Conservation (phyloP, 2,113 vertebrate species). For the Balaeniceps rex region DNA sequence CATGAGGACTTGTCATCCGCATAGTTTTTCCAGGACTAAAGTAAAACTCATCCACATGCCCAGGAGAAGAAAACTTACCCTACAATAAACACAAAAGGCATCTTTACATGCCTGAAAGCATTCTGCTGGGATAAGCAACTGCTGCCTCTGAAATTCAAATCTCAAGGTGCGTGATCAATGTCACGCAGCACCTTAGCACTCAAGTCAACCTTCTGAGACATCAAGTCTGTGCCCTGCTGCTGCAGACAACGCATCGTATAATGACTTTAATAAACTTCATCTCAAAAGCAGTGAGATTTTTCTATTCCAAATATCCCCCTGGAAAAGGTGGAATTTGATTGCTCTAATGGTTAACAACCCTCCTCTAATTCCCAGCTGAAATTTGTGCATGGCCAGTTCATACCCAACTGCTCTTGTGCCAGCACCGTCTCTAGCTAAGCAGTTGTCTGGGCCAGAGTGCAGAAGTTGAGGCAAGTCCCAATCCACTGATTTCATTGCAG, state of each 20-base stretch:
- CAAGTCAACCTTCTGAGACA: conserved; percentile 5
- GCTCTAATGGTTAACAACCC: not conserved
- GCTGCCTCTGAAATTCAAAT: conserved; percentile 41
- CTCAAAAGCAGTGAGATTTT: not conserved
- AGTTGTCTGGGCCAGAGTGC: not conserved
- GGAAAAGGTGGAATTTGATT: not conserved
- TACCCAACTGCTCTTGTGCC: not conserved
- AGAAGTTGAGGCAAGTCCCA: not conserved
- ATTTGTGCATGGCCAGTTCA: not conserved
- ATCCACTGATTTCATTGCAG: not conserved
- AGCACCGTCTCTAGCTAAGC: not conserved
- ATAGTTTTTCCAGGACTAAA: not conserved
- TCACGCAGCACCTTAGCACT: not conserved
- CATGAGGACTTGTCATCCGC: not conserved
- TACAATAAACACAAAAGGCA: not conserved
- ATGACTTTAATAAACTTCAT: not conserved
- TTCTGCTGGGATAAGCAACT: not conserved
- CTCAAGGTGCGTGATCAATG: not conserved
- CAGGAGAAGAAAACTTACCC: conserved; percentile 19
- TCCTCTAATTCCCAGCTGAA: not conserved
- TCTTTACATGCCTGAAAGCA: not conserved
- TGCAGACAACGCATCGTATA: not conserved
- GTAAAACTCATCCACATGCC: conserved; percentile 6
- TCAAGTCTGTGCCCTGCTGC: not conserved
- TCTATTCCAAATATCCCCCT: not conserved